Percentiles rank a stretch among this genome's conserved stretches.
Evolutionary conservation across 2,113 vertebrate species (phyloP).

Genomic region (Hassar affinis): DNA sequence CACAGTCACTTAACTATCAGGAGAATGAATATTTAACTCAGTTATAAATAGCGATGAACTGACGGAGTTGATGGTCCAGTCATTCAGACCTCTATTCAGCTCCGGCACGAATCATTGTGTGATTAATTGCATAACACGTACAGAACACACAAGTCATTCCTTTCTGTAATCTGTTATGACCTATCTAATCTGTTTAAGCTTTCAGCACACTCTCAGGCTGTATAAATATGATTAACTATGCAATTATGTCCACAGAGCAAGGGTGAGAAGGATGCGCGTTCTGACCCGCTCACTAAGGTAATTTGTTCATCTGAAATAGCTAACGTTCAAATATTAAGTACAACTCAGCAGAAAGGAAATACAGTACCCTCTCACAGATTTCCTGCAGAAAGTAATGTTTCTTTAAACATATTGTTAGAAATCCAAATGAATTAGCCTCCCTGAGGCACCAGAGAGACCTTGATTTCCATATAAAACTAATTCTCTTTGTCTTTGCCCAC

Average conservation of each 20-base stretch:
- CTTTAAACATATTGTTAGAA: neutral
- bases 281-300: neutral
- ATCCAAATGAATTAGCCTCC: neutral
- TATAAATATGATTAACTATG: neutral
- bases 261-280: neutral
- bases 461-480: neutral
- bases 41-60: neutral
- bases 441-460: neutral
- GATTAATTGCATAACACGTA: conserved; percentile 5
- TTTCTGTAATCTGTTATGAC: neutral
- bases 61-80: neutral
- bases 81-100: neutral
- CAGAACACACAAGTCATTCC: conserved; percentile 12
- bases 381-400: neutral
- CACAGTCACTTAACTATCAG: neutral
- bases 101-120: neutral
- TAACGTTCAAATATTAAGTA: neutral
- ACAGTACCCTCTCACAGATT: neutral
- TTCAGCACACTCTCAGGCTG: neutral
- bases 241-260: neutral
- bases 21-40: neutral
- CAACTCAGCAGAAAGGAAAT: neutral
- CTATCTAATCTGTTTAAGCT: neutral
- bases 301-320: neutral
- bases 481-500: neutral